Conservation (phyloP, 2,797 vertebrate species). For the Ceryle rudis region DNA sequence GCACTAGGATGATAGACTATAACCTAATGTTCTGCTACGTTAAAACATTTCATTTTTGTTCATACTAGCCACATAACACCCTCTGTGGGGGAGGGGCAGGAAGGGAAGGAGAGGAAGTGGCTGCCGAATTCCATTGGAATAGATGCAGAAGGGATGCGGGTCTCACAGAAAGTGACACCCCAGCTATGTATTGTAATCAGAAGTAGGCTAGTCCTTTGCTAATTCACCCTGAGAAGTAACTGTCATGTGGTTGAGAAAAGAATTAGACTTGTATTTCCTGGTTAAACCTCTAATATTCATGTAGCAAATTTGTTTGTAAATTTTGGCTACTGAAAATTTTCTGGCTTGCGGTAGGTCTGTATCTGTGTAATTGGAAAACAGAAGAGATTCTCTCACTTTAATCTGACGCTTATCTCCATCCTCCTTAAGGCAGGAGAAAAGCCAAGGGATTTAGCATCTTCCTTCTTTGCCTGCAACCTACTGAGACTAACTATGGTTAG, state of each 20-base stretch:
- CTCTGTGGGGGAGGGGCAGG: not conserved
- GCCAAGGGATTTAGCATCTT: constrained; percentile 43
- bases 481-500: constrained; percentile 49
- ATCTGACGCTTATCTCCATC: constrained; percentile 52
- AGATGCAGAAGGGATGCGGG: not conserved
- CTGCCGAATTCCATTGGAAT: not conserved
- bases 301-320: not conserved
- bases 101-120: not conserved
- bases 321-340: constrained; percentile 56
- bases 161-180: not conserved
- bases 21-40: not conserved
- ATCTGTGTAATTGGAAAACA: constrained; percentile 52
- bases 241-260: not conserved
- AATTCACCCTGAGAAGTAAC: not conserved
- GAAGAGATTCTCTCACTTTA: constrained; percentile 51
- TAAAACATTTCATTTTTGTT: not conserved
- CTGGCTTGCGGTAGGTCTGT: not conserved
- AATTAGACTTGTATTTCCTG: constrained; percentile 18
- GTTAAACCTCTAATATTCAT: constrained; percentile 42
- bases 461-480: constrained; percentile 31
- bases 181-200: not conserved
- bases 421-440: constrained; percentile 62
- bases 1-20: not conserved
- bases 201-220: not conserved
- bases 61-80: not conserved